Conservation (phyloP, 2,797 vertebrate genomes). For the Ctenopoma kingsleyae region DNA sequence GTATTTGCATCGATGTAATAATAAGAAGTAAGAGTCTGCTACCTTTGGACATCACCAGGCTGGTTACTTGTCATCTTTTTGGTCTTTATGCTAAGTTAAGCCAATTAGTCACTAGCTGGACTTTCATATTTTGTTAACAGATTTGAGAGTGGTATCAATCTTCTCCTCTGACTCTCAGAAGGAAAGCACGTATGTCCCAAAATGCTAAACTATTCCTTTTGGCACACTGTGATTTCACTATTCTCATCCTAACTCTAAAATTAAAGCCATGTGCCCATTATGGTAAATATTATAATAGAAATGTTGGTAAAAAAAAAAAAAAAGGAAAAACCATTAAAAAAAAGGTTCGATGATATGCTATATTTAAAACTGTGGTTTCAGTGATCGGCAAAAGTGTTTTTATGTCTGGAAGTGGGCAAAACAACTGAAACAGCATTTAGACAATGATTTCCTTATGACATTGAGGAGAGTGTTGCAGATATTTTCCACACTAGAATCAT, state of each 20-base stretch:
- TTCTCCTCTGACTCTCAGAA: background rate
- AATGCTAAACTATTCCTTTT: background rate
- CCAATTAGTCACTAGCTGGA: background rate
- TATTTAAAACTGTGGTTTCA: background rate
- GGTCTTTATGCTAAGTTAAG: background rate
- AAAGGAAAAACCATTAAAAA: background rate
- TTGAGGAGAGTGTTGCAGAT: no score
- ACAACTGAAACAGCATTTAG: no score
- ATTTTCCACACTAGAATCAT: no score
- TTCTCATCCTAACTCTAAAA: background rate
- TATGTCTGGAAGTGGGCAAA: no score
- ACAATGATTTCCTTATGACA: no score
- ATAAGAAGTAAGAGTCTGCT: background rate
- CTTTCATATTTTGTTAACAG: background rate
- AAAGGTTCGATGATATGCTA: background rate
- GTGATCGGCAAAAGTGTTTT: background rate
- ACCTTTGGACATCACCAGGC: background rate
- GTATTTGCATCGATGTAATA: background rate
- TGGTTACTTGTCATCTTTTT: background rate
- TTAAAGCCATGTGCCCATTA: no score
- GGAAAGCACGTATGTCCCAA: background rate
- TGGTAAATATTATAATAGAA: no score
- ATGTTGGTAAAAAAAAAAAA: background rate
- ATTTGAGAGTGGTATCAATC: background rate
- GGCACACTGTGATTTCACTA: background rate